A percentile compares a stretch with the other conserved stretches of the same genome.
Evolutionary conservation across 2,797 vertebrate species (phyloP).

Genomic region (Chanos chanos): DNA sequence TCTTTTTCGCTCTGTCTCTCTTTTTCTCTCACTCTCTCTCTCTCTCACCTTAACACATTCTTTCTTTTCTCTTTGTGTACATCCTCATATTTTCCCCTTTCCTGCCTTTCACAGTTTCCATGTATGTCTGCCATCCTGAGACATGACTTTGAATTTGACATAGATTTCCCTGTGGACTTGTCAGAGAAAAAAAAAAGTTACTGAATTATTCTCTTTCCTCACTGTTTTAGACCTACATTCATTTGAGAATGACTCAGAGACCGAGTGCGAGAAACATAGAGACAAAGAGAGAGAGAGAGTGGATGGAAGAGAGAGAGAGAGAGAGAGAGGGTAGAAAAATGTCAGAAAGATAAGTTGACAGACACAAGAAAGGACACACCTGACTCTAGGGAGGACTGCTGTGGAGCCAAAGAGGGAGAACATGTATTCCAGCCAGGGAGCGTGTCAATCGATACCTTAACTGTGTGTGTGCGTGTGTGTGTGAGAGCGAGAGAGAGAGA

Average conservation of each 20-base stretch:
- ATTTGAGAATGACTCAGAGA: neutral
- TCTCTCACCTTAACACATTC: neutral
- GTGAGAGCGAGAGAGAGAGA: neutral
- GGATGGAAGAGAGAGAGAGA: neutral
- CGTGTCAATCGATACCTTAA: no score
- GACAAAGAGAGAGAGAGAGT: neutral
- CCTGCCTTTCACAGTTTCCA: slow-evolving; percentile 6
- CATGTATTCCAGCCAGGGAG: no score
- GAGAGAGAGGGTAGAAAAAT: neutral
- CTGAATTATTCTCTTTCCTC: no score
- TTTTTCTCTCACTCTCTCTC: neutral
- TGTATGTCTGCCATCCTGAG: no score
- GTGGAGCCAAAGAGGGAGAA: neutral
- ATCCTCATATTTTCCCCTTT: slow-evolving; percentile 15
- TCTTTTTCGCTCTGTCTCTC: neutral
- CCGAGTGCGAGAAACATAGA: neutral
- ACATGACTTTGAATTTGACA: slow-evolving; percentile 4
- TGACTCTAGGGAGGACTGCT: neutral
- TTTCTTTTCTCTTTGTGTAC: neutral
- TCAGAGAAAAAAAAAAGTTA: slow-evolving; percentile 20
- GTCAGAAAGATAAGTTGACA: slow-evolving; percentile 9
- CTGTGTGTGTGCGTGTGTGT: neutral
- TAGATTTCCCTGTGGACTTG: slow-evolving; percentile 10
- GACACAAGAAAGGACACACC: slow-evolving; percentile 2
- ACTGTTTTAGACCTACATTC: neutral